Evolutionary conservation across 2,113 vertebrate species (phyloP).

Genomic region (Canis aureus): DNA sequence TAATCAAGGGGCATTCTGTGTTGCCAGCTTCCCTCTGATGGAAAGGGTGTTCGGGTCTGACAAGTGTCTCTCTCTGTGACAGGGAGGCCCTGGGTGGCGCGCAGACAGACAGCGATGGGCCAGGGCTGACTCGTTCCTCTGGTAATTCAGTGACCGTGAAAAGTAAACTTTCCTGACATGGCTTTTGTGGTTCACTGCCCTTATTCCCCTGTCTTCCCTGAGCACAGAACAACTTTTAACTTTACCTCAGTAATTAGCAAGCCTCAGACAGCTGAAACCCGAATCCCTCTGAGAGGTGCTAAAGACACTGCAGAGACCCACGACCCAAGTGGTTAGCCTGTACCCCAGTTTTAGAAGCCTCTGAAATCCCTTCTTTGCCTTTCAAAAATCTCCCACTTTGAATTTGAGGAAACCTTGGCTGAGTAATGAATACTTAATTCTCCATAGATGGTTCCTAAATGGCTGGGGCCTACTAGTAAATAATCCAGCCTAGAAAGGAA

Average conservation of each 20-base stretch:
- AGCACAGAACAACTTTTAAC: background rate
- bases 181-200: conserved; percentile 82
- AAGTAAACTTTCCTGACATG: conserved; percentile 84
- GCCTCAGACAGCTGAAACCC: conserved; percentile 69
- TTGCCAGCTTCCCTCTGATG: background rate
- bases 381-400: background rate
- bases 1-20: background rate
- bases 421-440: conserved; percentile 63
- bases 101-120: background rate
- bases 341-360: conserved; percentile 52
- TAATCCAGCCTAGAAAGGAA: conserved; percentile 65
- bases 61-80: background rate
- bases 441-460: conserved; percentile 16
- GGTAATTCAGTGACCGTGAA: conserved; percentile 82
- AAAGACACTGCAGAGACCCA: conserved; percentile 72
- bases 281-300: conserved; percentile 67
- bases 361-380: background rate
- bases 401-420: conserved; percentile 11
- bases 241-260: conserved; percentile 77
- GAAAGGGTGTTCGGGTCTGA: conserved; percentile 24
- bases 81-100: background rate
- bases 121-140: conserved; percentile 75
- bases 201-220: conserved; percentile 71
- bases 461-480: conserved; percentile 50
- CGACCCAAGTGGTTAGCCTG: conserved; percentile 64